Evolutionary conservation across 2,113 vertebrate species (phyloP), one percentile per base, ranked within the genome.

Genomic region (Pholis gunnellus): DNA sequence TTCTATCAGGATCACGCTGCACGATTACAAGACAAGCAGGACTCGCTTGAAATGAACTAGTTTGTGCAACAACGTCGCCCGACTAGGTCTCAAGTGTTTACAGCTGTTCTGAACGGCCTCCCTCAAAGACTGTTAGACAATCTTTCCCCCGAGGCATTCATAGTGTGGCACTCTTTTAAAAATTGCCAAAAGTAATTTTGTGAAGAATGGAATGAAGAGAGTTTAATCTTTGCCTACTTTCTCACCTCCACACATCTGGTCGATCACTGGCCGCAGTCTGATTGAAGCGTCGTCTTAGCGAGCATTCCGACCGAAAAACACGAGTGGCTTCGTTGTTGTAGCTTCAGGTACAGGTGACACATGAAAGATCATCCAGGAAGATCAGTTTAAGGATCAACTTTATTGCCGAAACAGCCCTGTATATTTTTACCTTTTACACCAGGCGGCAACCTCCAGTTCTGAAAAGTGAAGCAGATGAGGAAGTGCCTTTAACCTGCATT

Each of bases 11-110:
- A 36, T 60, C 1, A 61, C 50, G 5, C 65, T 3, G 14, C 4
- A 9, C 42, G 66, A 86, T 78, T 65, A 60, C 34, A 66, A 57
- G 14, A 17, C 13, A 25, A 68, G 34, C 52, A n/a, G 46, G 31
- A 72, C 11, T 2, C 18, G 8, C 63, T 31, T 46, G 9, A 68
- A 52, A 31, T 61, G 3, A 75, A 65, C 11, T 1, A 15, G 27
- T 64, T 54, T 56, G 18, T 48, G 2, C 29, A 31, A 36, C 6
- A 9, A 9, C 5, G 34, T 72, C 46, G 1, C n/a, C 44, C 14
- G 4, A 65, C 38, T 29, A n/a, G 50, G 13, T 57, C 59, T 38
- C 11, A 77, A 5, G 48, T 60, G 68, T 72, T 78, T 60, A 22
- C 20, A 14, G 50, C 38, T 25, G 38, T 3, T 46, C 65, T 46